Percentiles rank a stretch among this genome's conserved stretches.
phyloP scores from a whole-genome alignment of 2,113 vertebrate genomes.

The Oncorhynchus clarkii region DNA sequence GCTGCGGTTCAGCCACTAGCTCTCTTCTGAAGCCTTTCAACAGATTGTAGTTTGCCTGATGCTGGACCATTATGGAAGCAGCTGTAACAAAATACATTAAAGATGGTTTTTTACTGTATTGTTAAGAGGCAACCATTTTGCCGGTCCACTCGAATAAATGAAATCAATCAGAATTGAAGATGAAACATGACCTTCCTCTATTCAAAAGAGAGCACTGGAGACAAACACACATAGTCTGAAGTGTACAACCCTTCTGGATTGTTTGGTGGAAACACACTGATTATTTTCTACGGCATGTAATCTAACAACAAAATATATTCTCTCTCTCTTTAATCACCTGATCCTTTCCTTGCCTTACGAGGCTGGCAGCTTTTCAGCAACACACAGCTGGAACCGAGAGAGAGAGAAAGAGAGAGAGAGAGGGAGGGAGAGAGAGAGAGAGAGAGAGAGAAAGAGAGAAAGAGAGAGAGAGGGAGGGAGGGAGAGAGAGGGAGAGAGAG shows the following conservation, averaged over 20 bases:
- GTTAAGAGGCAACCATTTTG: not conserved
- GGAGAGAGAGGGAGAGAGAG: not conserved
- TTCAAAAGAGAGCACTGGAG: not conserved
- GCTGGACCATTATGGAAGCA: not conserved
- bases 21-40: constrained; percentile 1
- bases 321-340: no score
- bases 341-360: no score
- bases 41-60: constrained; percentile 5
- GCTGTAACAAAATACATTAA: not conserved
- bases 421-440: not conserved
- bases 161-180: not conserved
- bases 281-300: no score
- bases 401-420: not conserved
- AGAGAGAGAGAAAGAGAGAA: not conserved
- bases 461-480: not conserved
- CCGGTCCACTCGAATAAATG: not conserved
- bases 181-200: not conserved
- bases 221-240: not conserved
- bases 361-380: no score
- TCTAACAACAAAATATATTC: no score
- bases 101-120: not conserved
- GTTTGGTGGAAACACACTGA: no score
- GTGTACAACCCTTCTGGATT: no score
- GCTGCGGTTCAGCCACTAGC: constrained; percentile 1
- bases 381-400: not conserved